These are phyloP conservation scores for Lasioglossum baleicum DNA, from an alignment of 1,140 invertebrate genomes.

Conservation along the genomic window DNA sequence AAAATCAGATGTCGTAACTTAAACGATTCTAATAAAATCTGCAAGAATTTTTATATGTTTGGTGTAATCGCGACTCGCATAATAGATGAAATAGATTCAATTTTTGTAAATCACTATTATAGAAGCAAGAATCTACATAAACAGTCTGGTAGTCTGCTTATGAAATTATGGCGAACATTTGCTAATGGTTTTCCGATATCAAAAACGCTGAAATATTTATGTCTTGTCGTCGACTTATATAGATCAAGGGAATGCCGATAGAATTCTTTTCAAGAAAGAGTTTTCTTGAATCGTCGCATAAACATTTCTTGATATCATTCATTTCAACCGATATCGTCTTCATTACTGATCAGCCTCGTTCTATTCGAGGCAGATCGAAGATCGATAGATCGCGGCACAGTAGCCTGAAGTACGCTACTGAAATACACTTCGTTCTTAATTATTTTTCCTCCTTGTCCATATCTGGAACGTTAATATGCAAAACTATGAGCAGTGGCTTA, in stretches of 20 bases:
- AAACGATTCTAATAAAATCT: no score
- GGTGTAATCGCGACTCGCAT: no score
- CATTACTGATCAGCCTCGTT: background rate
- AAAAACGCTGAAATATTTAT: background rate
- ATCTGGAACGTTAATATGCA: background rate
- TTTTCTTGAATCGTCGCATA: background rate
- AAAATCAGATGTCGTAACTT: no score
- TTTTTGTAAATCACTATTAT: no score
- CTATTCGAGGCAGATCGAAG: background rate
- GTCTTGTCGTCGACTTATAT: background rate
- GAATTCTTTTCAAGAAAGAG: background rate
- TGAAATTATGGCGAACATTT: background rate
- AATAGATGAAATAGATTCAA: no score
- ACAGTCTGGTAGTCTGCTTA: background rate
- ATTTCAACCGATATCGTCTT: constrained; percentile 3
- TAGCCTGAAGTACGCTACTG: background rate
- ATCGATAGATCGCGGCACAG: constrained; percentile 1
- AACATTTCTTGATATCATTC: background rate
- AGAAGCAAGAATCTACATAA: no score
- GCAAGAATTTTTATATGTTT: no score
- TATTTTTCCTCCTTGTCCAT: background rate
- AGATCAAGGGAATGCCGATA: background rate
- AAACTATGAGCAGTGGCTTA: no score
- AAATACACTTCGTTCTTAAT: background rate
- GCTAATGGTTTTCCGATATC: background rate